Evolutionary conservation across 1,140 invertebrate species (phyloP), one percentile per base, ranked within the genome.

Genomic region (Brachionus koreanus): DNA sequence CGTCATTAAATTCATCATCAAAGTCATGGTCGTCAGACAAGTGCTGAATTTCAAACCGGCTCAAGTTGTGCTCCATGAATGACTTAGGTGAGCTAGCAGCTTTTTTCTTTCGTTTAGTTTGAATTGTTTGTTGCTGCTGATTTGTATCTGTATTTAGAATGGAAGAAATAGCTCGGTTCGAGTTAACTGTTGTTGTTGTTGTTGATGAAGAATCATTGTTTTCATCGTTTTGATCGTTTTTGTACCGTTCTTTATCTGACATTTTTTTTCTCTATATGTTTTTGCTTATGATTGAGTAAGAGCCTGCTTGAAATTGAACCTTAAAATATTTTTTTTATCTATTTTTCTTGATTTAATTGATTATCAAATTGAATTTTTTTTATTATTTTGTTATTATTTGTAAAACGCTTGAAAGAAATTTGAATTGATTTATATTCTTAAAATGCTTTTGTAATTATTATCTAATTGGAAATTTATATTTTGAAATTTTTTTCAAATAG

Each of bases 201-300:
- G 69, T 74, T 74, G 69, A 46, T 46, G 69, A 74, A 74, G 69
- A 74, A 74, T 74, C 69, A 72, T 72, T 72, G 37, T 72, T 72
- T 72, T 72, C 67, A 74, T 74, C 69, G 42, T 74, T 74, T 19
- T 35, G 23, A 74, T 74, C 42, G 42, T 16, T 74, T 46, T 74
- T 74, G 19, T 46, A 13, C 39, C 69, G 69, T 46, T 74, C 69
- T 74, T 74, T 74, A 74, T 74, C 69, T 74, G 69, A 74, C 69
- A 74, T 74, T 74, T n/a, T n/a, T n/a, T 74, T 74, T 74, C 19
- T 9, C 42, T 46, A 10, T 72, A 43, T 74, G 25, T 74, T 74
- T 46, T 69, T 69, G 33, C 39, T 69, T 65, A 65, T 57, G 63
- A 65, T 65, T 65, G 33, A 65, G 63, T 25, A 25, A 46, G 43